These are phyloP conservation scores for Drosophila anceps DNA, from an alignment of 2,888 invertebrate species.

Conservation along the genomic window DNA sequence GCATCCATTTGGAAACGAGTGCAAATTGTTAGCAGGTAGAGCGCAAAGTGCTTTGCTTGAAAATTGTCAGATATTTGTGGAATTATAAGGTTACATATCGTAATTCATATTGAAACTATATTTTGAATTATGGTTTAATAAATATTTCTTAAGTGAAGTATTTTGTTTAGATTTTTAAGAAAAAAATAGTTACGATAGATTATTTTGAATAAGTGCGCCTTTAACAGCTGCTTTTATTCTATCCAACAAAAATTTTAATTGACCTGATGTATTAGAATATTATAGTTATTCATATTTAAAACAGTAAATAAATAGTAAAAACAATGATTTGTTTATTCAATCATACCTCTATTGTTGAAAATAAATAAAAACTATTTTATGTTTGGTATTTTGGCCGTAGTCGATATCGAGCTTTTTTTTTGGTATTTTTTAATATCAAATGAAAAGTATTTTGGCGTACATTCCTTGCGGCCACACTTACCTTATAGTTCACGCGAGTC, in stretches of 20 bases:
- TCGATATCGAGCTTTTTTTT: not conserved
- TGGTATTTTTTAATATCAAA: constrained; percentile 37
- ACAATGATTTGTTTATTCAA: not conserved
- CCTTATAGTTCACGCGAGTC: constrained; percentile 60
- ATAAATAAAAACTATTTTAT: not conserved
- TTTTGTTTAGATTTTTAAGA: not conserved
- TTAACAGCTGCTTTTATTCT: not conserved
- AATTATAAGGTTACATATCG: too few relatives aligned
- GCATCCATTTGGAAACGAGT: too few relatives aligned
- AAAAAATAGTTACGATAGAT: not conserved
- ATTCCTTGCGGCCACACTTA: constrained; percentile 28
- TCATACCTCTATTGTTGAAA: not conserved
- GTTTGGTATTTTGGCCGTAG: constrained; percentile 2
- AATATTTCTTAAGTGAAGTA: not conserved
- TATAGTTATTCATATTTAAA: not conserved
- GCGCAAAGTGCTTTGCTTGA: too few relatives aligned
- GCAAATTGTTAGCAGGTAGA: too few relatives aligned
- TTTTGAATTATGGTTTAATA: too few relatives aligned
- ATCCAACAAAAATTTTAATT: not conserved
- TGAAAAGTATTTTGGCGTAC: constrained; percentile 16
- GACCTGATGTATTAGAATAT: not conserved
- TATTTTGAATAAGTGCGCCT: not conserved
- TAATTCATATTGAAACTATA: too few relatives aligned
- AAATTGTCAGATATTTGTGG: too few relatives aligned
- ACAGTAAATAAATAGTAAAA: not conserved